Evolutionary conservation across 2,113 vertebrate genomes (phyloP), one percentile per base, ranked within the genome.

Genomic region (Hirundichthys speculiger): DNA sequence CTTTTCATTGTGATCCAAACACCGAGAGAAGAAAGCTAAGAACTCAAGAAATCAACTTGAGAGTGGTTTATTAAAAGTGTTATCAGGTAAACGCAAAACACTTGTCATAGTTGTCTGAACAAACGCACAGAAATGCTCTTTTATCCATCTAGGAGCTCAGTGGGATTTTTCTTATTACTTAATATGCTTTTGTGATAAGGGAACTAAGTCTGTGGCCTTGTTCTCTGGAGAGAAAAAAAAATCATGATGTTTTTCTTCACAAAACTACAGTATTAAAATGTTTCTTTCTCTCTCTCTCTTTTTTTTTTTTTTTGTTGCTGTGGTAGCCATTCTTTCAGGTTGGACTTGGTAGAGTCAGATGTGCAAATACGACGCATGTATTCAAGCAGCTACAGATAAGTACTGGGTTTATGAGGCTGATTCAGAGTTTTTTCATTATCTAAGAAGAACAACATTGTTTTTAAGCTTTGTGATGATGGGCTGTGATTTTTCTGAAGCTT

Each of bases 61-160:
- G 74, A 88, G 71, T 56, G 67, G 67, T 74, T 87, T 86, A 89
- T 87, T 86, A 85, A 56, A 27, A 20, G 61, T 42, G 68, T 88
- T 91, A 90, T 90, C 86, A 89, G 80, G 83, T 85, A 86, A 88
- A 87, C 61, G 75, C 66, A 81, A 81, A 84, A 84, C 69, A 89
- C 76, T 83, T 79, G 66, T 79, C 66, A 80, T 66, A 30, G 64
- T 24, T 48, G 60, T 77, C 82, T 71, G 77, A 84, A 82, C 63
- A 77, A 85, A 75, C 74, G 77, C 80, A 59, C 60, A 73, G 67
- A 57, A 73, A 68, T 62, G 68, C 66, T 69, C 67, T 83, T 88
- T 86, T 49, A 88, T 86, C 84, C 72, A 48, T 67, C 70, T 56
- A 49, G 64, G 52, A 60, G 75, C 81, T 64, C 75, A 55, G 65